Conservation (phyloP, 2,888 invertebrate species). For the Andrena hattorfiana region DNA sequence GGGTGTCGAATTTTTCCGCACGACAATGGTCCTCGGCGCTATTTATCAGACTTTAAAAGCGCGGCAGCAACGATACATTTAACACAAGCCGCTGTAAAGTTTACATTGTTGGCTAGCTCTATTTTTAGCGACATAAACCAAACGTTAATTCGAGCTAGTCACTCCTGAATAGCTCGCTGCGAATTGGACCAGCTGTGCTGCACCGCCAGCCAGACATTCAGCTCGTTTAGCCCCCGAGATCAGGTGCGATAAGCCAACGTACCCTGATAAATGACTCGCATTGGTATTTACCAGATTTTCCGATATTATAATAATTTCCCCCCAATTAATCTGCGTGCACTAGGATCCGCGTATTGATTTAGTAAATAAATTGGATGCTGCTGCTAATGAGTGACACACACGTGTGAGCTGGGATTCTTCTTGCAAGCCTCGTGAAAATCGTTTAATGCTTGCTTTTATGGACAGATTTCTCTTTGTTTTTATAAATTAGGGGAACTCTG, state of each 20-base stretch:
- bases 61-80: slow-evolving; percentile 22
- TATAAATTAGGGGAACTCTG: too few species aligned
- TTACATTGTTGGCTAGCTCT: slow-evolving; percentile 17
- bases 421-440: neutral
- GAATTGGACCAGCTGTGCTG: slow-evolving; percentile 66
- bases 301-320: slow-evolving; percentile 61
- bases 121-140: slow-evolving; percentile 37
- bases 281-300: slow-evolving; percentile 69
- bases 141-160: slow-evolving; percentile 51
- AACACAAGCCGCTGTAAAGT: slow-evolving; percentile 30
- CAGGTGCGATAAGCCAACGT: slow-evolving; percentile 70
- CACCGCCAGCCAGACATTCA: slow-evolving; percentile 51
- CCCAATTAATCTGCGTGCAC: slow-evolving; percentile 48
- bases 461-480: too few species aligned
- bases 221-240: slow-evolving; percentile 68
- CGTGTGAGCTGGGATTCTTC: neutral
- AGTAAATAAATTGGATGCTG: slow-evolving; percentile 35
- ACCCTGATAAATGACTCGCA: slow-evolving; percentile 66
- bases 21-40: slow-evolving; percentile 12
- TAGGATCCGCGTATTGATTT: slow-evolving; percentile 35
- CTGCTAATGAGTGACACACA: slow-evolving; percentile 3
- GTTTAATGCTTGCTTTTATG: neutral
- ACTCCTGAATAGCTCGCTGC: slow-evolving; percentile 50
- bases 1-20: neutral
- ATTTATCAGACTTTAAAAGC: slow-evolving; percentile 36